A percentile compares a stretch with the other conserved stretches of the same genome.
phyloP scores from a whole-genome alignment of 2,797 vertebrate genomes.

The Alectoris magna region DNA sequence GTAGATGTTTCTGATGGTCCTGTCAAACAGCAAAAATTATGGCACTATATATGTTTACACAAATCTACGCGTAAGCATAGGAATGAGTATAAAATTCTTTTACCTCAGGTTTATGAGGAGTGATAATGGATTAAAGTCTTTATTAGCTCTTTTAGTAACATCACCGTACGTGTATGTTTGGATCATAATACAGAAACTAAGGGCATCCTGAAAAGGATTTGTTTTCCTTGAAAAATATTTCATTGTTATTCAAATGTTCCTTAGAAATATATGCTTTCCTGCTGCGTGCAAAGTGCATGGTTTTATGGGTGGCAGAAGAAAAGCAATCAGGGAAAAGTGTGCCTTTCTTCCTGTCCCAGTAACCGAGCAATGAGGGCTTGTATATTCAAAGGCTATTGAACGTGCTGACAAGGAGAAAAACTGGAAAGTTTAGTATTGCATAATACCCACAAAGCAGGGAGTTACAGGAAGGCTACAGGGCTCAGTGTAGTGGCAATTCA shows the following conservation, averaged over 20 bases:
- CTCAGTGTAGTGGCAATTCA: background rate
- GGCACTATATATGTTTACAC: constrained; percentile 27
- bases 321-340: background rate
- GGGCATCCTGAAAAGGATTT: background rate
- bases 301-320: background rate
- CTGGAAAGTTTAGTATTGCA: background rate
- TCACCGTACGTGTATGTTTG: constrained; percentile 68
- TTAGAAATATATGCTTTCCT: background rate
- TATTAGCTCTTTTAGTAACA: constrained; percentile 81
- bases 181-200: constrained; percentile 74
- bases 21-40: constrained; percentile 84
- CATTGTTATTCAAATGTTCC: background rate
- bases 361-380: background rate
- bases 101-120: constrained; percentile 32
- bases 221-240: background rate
- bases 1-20: constrained; percentile 83
- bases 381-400: background rate
- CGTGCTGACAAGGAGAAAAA: background rate
- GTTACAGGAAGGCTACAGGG: background rate
- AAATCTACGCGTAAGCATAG: background rate
- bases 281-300: background rate
- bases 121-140: constrained; percentile 29
- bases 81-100: constrained; percentile 58
- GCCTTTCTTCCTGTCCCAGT: background rate
- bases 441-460: background rate